Base-by-base conservation (phyloP, 1,140 invertebrate species). In the Sycophaga agraensis region DNA sequence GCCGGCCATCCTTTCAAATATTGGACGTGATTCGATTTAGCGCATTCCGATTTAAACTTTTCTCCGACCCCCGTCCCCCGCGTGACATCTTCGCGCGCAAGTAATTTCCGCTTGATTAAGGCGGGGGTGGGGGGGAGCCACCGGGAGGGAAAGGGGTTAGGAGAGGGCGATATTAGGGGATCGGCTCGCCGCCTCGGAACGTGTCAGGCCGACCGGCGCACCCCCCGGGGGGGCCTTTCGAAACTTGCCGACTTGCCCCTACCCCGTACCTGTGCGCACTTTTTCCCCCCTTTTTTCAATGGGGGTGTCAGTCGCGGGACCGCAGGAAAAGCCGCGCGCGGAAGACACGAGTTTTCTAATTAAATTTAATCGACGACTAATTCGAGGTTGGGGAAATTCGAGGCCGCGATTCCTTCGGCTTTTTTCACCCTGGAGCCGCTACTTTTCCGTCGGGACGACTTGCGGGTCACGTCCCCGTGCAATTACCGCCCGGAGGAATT, bases 41-140 rank as follows among this genome's bases (percentile, higher is more conserved):
- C 67, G 68, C 73, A 76, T 77, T 77, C 74, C 75, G 74, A 74
- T 77, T 76, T 71, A 71, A 76, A 77, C 69, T 75, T 76, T 75
- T 73, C 72, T 73, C 73, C 76, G 2, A 11, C 6, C 16, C 17
- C 28, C 4, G 3, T 7, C 16, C 17, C 40, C 63, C 68, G 61
- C 64, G 69, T 71, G 73, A 75, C 73, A 76, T 74, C 71, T 73
- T 72, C 68, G 67, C 68, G 63, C 70, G 63, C 70, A 66, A 74
- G 73, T 76, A 77, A 77, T 77, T 78, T 76, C 74, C 76, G 76
- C 72, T 78, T 75, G 70, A 73, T 72, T 70, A 73, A 72, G 65
- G 66, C 55, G 51, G 35, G 55, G 42, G 54, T 37, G 22, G 19
- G 50, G 66, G 49, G 51, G 37, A 12, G 40, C 42, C 69, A 49